Base-by-base conservation (phyloP, 2,797 vertebrate genomes). In the Falco novaeseelandiae region DNA sequence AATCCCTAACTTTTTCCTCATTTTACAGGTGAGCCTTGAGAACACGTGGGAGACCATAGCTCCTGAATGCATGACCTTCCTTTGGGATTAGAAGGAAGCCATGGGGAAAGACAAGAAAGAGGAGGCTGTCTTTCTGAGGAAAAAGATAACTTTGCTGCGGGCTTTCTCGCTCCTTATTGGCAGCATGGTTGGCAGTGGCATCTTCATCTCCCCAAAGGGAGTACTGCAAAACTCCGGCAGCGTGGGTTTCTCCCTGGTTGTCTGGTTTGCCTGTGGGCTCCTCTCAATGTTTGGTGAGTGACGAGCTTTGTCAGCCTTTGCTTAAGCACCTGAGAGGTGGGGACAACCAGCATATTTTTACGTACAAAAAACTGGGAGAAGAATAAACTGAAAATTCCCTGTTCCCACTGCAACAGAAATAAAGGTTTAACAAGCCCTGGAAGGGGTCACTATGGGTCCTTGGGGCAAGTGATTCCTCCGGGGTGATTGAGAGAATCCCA, bases 181-280 rank as follows among this genome's bases (percentile, higher is more conserved):
- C 67, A 98, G 98, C 8, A 98, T 99, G 98, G 98, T 99, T 92
- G 99, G 99, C 96, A 99, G 99, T 0, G 99, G 99, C 70, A 99
- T 99, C 98, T 99, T 99, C 49, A 99, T 99, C 61, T 98, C 99
- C 20, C 99, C 99, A 7, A 99, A 99, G 96, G 99, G 99, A 9
- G 99, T 99, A 8, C 96, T 99, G 96, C 93, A 98, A 84, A 99
- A 99, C 97, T 98, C 98, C 0, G 99, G 99, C 92, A 99, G 98
- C 0, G 98, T 99, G 92, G 99, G 99, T 32, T 95, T 99, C 59
- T 98, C 99, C 55, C 97, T 99, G 94, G 58, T 99, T 22, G 97
- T 99, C 81, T 99, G 99, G 99, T 89, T 92, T 8, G 98, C 98
- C 80, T 98, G 98, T 59, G 99, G 99, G 19, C 12, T 99, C 22